Percentiles rank a stretch among this genome's conserved stretches.
Conservation (phyloP, 2,888 invertebrate species). For the Hyposoter didymator region DNA sequence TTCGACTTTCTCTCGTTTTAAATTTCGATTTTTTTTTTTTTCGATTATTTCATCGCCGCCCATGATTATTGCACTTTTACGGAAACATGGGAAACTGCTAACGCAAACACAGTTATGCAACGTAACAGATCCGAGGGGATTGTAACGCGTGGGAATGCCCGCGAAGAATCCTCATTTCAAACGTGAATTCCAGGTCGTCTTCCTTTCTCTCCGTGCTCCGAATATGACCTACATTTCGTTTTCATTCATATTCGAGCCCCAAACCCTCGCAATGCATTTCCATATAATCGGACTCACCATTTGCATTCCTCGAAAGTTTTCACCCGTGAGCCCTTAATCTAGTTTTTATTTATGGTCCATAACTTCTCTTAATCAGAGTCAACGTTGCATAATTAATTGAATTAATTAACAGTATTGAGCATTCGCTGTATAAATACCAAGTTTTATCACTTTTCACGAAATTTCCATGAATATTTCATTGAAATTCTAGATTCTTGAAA, state of each 20-base stretch:
- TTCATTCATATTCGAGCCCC: slow-evolving; percentile 56
- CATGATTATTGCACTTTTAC: slow-evolving; percentile 4
- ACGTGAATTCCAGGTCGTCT: slow-evolving; percentile 56
- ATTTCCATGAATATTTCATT: not conserved
- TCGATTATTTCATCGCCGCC: not conserved
- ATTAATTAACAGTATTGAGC: not conserved
- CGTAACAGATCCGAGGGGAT: not conserved
- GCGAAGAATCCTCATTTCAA: slow-evolving; percentile 57
- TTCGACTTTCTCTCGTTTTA: not conserved
- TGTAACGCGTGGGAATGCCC: slow-evolving; percentile 58
- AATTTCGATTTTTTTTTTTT: not conserved
- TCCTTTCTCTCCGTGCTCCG: slow-evolving; percentile 55
- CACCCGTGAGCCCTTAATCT: not conserved
- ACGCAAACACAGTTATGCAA: slow-evolving; percentile 49
- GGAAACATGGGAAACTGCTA: slow-evolving; percentile 19
- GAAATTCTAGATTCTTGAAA: not conserved
- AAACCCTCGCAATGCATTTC: slow-evolving; percentile 39
- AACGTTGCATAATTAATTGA: not conserved
- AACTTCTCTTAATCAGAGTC: not conserved
- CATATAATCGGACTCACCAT: slow-evolving; percentile 38
- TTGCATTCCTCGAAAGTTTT: slow-evolving; percentile 4
- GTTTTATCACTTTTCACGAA: not conserved
- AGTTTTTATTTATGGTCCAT: not conserved
- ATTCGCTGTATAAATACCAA: not conserved
- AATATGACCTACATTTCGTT: slow-evolving; percentile 62